Conservation (phyloP, 2,888 invertebrate species). For the Subacronicta megacephala region DNA sequence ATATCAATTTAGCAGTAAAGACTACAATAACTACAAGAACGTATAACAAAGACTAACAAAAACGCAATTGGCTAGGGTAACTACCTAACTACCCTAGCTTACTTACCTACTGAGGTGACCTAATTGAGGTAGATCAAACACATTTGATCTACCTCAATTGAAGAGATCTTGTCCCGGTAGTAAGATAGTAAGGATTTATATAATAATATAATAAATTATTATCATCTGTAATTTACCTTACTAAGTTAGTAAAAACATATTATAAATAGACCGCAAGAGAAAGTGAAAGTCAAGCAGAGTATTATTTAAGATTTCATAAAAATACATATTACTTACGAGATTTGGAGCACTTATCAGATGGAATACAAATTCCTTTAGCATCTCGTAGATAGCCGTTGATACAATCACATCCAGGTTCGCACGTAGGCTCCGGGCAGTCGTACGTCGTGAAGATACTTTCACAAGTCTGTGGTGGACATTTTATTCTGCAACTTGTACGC, state of each 20-base stretch:
- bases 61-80: no score
- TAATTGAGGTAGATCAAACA: no score
- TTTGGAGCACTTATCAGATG: slow-evolving; percentile 14
- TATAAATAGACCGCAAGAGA: not conserved
- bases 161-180: no score
- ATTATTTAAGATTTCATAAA: not conserved
- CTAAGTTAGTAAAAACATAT: no score
- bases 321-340: slow-evolving; percentile 13
- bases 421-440: slow-evolving; percentile 9
- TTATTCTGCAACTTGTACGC: slow-evolving; percentile 29
- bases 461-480: slow-evolving; percentile 55
- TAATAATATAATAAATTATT: not conserved
- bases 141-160: no score
- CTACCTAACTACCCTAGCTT: no score
- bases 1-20: no score
- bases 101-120: no score
- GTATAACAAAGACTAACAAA: no score
- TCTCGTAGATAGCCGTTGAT: slow-evolving; percentile 42
- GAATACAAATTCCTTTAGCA: slow-evolving; percentile 18
- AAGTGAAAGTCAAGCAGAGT: not conserved
- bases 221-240: no score
- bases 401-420: slow-evolving; percentile 53
- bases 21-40: no score
- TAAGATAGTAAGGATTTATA: no score
- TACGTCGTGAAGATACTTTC: slow-evolving; percentile 32